Evolutionary conservation across 2,113 vertebrate species (phyloP), one percentile per base, ranked within the genome.

Genomic region (Clupea harengus): DNA sequence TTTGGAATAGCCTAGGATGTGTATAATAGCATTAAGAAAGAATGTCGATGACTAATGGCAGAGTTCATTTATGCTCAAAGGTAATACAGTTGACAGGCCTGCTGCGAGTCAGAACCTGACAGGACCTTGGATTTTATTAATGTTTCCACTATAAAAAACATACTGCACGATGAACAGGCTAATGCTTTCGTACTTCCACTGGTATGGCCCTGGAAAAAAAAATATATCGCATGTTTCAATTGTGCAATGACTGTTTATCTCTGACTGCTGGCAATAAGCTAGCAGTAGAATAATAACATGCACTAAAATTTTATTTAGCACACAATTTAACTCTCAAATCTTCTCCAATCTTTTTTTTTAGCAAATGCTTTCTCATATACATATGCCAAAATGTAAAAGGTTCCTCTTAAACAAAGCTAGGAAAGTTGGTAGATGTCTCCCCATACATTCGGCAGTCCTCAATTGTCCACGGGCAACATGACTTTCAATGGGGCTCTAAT

Each of bases 401-500:
- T 39, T 44, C 15, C 72, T 78, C 64, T 39, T 44, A 78, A 78
- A 78, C 25, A 78, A 39, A 39, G 28, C 28, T 17, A 11, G 32
- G 72, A 78, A 78, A 78, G 25, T 78, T 78, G 28, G 28, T 78
- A 28, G 25, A 39, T 39, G 67, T 39, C 39, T 78, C 28, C 10
- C 32, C 4, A 15, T 39, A 78, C 28, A 39, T 78, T 15, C 39
- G 72, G 72, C 11, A 1, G 13, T 91, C 88, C 86, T 75, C 88
- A 88, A 89, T 90, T 92, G 89, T 91, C 92, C 92, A 89, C 88
- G 84, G 89, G 91, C 92, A 93, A 92, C 67, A 81, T 88, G 83
- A 83, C 91, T 93, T 94, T 94, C 92, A 94, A 93, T 95, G 93
- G 93, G 90, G 91, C 88, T 89, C 88, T 95, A 95, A 95, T 95